These are phyloP conservation scores for Drosophila saltans DNA, from an alignment of 1,140 invertebrate species.

Conservation along the genomic window DNA sequence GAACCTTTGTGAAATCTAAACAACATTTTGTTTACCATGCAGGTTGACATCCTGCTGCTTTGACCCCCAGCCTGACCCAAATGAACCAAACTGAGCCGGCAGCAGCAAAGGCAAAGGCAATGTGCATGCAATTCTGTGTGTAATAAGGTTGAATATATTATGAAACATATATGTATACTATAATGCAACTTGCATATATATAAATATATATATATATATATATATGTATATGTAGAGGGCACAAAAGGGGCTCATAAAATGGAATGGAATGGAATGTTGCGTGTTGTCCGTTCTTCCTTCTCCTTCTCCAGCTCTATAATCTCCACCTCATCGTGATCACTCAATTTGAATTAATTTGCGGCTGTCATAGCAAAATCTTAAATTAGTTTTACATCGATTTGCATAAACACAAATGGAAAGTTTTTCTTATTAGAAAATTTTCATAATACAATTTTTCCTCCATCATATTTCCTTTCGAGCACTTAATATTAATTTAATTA, in stretches of 20 bases:
- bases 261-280: slow-evolving; percentile 9
- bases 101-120: slow-evolving; percentile 32
- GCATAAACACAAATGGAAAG: slow-evolving; percentile 65
- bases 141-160: slow-evolving; percentile 76
- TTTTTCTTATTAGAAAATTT: slow-evolving; percentile 17
- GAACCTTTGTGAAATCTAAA: slow-evolving; percentile 12
- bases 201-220: slow-evolving; percentile 62
- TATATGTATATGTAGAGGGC: slow-evolving; percentile 28
- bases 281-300: slow-evolving; percentile 8
- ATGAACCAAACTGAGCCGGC: slow-evolving; percentile 5
- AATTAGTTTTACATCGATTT: slow-evolving; percentile 74
- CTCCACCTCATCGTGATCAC: slow-evolving; percentile 74
- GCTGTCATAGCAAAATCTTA: slow-evolving; percentile 71
- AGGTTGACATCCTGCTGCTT: slow-evolving; percentile 7
- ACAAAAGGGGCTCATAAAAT: background rate
- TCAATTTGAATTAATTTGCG: slow-evolving; percentile 81
- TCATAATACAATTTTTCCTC: slow-evolving; percentile 16
- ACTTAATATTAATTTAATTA: slow-evolving; percentile 41
- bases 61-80: slow-evolving; percentile 6
- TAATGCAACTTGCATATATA: slow-evolving; percentile 39
- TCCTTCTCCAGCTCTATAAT: background rate
- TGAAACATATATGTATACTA: slow-evolving; percentile 25
- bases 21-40: slow-evolving; percentile 9
- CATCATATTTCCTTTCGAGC: slow-evolving; percentile 17
- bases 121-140: slow-evolving; percentile 51